phyloP scores from a whole-genome alignment of 2,888 invertebrate genomes.

The Oasisia sp. region DNA sequence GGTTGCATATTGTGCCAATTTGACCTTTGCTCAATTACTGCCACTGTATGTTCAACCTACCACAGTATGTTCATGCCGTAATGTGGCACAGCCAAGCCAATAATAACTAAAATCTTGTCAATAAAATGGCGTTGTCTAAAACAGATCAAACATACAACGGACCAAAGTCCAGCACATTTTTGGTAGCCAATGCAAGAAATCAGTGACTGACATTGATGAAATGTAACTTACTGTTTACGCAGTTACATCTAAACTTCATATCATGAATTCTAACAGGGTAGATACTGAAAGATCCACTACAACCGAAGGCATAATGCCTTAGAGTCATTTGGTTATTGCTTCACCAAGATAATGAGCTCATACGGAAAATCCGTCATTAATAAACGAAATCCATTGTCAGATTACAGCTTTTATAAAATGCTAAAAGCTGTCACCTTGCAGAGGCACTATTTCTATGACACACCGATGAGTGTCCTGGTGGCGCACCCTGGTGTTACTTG shows the following conservation, averaged over 20 bases:
- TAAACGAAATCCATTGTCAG: no score
- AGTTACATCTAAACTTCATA: no score
- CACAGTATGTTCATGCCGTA: not conserved
- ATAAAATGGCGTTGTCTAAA: not conserved
- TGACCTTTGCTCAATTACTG: not conserved
- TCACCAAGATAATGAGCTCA: no score
- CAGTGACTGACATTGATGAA: not conserved
- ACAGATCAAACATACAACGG: not conserved
- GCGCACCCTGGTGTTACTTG: no score
- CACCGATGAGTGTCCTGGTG: no score
- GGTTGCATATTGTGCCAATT: not conserved
- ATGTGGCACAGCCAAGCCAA: not conserved
- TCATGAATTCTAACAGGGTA: no score
- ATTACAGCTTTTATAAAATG: no score
- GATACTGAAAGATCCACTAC: no score
- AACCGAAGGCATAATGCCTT: not conserved
- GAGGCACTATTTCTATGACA: no score
- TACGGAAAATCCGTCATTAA: no score
- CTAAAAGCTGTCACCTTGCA: no score
- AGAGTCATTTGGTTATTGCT: not conserved
- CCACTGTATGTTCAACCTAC: not conserved
- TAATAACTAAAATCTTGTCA: conserved; percentile 4
- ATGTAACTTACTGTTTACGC: no score
- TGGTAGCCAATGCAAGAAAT: not conserved
- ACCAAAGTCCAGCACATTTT: not conserved